phyloP scores from a whole-genome alignment of 2,888 invertebrate species.

The Melinaea marsaeus region DNA sequence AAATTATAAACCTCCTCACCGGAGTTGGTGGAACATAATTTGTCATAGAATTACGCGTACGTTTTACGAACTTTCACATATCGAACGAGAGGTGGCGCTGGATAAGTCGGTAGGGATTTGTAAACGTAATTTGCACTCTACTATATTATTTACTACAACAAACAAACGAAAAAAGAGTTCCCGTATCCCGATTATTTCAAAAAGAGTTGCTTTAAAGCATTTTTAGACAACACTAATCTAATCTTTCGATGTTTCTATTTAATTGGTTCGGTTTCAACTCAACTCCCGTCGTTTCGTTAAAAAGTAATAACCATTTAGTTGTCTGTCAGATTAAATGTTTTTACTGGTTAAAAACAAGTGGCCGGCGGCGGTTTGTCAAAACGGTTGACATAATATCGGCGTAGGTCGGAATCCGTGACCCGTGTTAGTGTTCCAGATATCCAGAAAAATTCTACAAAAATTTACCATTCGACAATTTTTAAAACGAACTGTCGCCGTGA shows the following conservation, averaged over 20 bases:
- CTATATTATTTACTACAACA: not conserved
- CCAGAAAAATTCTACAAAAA: conserved; percentile 22
- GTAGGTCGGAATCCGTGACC: conserved; percentile 28
- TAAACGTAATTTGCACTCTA: conserved; percentile 37
- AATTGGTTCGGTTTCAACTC: not conserved
- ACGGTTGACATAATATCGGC: conserved; percentile 47
- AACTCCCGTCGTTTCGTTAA: conserved; percentile 9
- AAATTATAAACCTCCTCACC: conserved; percentile 26
- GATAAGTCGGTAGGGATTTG: conserved; percentile 42
- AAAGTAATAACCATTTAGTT: conserved; percentile 20
- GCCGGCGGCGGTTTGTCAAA: conserved; percentile 51
- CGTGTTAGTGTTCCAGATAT: conserved; percentile 27
- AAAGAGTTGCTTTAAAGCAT: not conserved
- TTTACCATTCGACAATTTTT: conserved; percentile 29
- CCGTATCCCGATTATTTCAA: not conserved
- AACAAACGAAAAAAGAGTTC: not conserved
- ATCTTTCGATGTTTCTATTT: not conserved
- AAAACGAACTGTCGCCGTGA: conserved; percentile 28
- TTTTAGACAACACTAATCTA: conserved; percentile 6
- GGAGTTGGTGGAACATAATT: conserved; percentile 27
- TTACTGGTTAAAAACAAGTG: conserved; percentile 34
- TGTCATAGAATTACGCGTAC: conserved; percentile 31
- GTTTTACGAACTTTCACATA: conserved; percentile 26
- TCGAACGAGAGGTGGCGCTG: conserved; percentile 37
- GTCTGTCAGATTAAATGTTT: conserved; percentile 30